These are phyloP conservation scores for Lucifuga dentata DNA, from an alignment of 2,113 vertebrate species.

Conservation along the genomic window DNA sequence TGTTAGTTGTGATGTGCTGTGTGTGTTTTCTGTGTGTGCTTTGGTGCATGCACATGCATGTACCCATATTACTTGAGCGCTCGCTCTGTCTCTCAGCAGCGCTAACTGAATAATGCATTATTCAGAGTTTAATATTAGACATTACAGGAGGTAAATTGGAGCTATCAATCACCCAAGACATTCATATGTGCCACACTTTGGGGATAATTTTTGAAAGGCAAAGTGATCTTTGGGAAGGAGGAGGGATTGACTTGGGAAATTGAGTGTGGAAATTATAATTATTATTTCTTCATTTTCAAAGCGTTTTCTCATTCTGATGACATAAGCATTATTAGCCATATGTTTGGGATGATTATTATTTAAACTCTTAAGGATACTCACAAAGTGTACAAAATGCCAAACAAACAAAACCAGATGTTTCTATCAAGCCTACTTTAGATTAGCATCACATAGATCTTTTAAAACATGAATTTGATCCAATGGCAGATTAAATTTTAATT, in stretches of 20 bases:
- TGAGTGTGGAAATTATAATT: slow-evolving; percentile 71
- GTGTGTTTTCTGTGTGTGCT: slow-evolving; percentile 23
- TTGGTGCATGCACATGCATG: slow-evolving; percentile 2
- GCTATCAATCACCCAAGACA: slow-evolving; percentile 79
- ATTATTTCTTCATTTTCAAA: slow-evolving; percentile 71
- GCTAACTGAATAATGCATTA: slow-evolving; percentile 75
- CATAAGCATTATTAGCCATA: slow-evolving; percentile 66
- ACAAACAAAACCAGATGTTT: slow-evolving; percentile 24
- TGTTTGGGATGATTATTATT: slow-evolving; percentile 58
- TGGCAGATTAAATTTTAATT: too few relatives aligned
- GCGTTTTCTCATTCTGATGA: slow-evolving; percentile 62
- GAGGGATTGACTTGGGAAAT: slow-evolving; percentile 70
- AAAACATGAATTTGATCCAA: not conserved
- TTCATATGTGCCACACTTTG: slow-evolving; percentile 67
- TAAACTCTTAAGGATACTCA: slow-evolving; percentile 35
- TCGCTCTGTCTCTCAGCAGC: slow-evolving; percentile 21
- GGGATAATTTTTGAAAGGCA: slow-evolving; percentile 68
- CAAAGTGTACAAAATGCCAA: slow-evolving; percentile 39
- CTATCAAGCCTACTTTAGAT: slow-evolving; percentile 21
- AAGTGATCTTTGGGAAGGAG: slow-evolving; percentile 59
- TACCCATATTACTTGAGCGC: not conserved
- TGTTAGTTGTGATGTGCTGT: slow-evolving; percentile 3
- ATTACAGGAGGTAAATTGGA: slow-evolving; percentile 78
- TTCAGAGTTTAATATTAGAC: slow-evolving; percentile 80
- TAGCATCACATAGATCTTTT: slow-evolving; percentile 22